Evolutionary conservation across 2,113 vertebrate genomes (phyloP).

Genomic region (Antigone vipio): DNA sequence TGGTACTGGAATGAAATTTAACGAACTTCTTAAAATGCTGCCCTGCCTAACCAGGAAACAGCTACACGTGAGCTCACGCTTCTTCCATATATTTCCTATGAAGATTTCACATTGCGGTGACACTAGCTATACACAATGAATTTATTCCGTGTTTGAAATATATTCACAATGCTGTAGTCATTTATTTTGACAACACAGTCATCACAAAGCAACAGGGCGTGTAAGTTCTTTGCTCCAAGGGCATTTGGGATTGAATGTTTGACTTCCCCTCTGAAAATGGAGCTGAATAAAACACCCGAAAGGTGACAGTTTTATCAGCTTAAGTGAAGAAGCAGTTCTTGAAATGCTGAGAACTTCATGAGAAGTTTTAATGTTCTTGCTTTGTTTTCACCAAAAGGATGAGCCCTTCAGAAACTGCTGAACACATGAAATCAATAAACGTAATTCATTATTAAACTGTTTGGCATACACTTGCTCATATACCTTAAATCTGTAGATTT

Average conservation of each 20-base stretch:
- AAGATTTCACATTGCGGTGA: not conserved
- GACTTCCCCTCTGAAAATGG: not conserved
- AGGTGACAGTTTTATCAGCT: slow-evolving; percentile 10
- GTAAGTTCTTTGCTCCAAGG: slow-evolving; percentile 15
- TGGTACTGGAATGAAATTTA: not conserved
- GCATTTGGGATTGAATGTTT: not conserved
- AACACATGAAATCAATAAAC: not conserved
- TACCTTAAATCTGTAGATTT: not conserved
- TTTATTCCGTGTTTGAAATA: not conserved
- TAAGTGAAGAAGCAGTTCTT: not conserved
- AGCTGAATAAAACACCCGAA: not conserved
- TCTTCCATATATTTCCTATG: not conserved
- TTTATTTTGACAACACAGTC: slow-evolving; percentile 24
- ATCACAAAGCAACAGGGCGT: slow-evolving; percentile 21
- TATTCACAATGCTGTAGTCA: not conserved
- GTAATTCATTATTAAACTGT: not conserved
- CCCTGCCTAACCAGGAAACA: not conserved
- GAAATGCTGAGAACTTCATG: not conserved
- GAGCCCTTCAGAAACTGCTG: not conserved
- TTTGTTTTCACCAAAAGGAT: not conserved
- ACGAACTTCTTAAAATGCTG: not conserved
- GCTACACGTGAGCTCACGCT: accelerated
- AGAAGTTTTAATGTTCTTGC: not conserved
- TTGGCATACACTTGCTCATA: not conserved
- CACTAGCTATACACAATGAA: not conserved